Base-by-base conservation (phyloP, 2,113 vertebrate genomes). In the Anhinga rufa region DNA sequence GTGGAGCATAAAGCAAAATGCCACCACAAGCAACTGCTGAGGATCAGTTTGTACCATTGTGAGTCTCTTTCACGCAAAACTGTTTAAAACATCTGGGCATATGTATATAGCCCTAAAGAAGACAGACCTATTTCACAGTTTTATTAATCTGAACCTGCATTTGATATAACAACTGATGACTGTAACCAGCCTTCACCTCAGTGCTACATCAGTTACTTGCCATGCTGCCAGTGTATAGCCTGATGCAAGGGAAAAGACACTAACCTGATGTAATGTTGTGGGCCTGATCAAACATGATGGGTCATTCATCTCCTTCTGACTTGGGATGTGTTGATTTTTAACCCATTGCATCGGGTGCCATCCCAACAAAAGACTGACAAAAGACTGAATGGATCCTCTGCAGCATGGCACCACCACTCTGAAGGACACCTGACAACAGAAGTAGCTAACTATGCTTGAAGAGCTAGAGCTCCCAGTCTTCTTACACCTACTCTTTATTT, bases 361-460 rank as follows among this genome's bases (percentile, higher is more conserved):
- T 75, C 69, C 58, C 79, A 86, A 62, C 69, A 61, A 83, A 94
- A 93, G 96, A 83, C 79, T 74, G 71, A 62, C 69, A 61, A 83
- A 94, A 93, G 96, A 83, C 79, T 74, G 71, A 80, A 93, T 26
- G 93, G 75, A 92, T 92, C 79, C 86, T 96, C 66, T 52, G 36
- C 49, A 24, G 38, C 90, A 77, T 75, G 79, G 81, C 71, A 46
- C 68, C 54, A 2, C 58, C 61, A 62, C 70, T 86, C 71, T 94
- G 75, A 88, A 91, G 90, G 92, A 94, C 62, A 88, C 54, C 88
- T 91, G 83, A 57, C 77, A 82, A 74, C 91, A 89, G 74, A 86
- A 94, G 42, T 93, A 92, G 85, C 77, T 93, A 91, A 61, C 36
- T 94, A 52, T 82, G 49, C 75, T 62, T 87, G 82, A 96, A 96